These are phyloP conservation scores for Kryptopterus vitreolus DNA, from an alignment of 2,797 vertebrate genomes.

Conservation along the genomic window DNA sequence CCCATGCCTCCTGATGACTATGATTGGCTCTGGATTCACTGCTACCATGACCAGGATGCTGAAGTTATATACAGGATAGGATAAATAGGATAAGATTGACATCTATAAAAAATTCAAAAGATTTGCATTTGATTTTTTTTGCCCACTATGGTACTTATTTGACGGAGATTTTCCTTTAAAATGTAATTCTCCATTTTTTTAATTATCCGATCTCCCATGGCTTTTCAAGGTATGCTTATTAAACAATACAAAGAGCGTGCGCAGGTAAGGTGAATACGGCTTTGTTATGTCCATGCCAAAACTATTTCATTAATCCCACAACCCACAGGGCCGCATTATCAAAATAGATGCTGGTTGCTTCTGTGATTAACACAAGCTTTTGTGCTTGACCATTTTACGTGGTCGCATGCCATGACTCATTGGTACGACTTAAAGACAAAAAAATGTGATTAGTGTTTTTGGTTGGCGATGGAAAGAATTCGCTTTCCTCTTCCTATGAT, in stretches of 20 bases:
- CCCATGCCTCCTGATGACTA: background rate
- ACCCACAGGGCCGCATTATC: background rate
- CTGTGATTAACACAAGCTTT: background rate
- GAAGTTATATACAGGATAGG: background rate
- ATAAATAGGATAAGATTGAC: too few relatives aligned
- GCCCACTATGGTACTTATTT: background rate
- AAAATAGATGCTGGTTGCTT: background rate
- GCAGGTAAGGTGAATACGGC: background rate
- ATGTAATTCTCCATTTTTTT: slow-evolving; percentile 44
- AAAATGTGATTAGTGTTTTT: slow-evolving; percentile 45
- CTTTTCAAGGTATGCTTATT: slow-evolving; percentile 50
- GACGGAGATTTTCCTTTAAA: background rate
- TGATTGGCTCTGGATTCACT: background rate
- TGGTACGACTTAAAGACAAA: slow-evolving; percentile 1
- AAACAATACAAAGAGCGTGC: background rate
- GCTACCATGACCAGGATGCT: background rate
- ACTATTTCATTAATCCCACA: background rate
- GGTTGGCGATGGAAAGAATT: slow-evolving; percentile 41
- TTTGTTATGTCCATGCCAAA: background rate
- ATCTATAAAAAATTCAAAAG: background rate
- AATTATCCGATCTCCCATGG: slow-evolving; percentile 47
- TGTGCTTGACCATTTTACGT: slow-evolving; percentile 19
- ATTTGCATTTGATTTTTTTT: too few relatives aligned
- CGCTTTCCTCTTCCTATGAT: slow-evolving; percentile 27
- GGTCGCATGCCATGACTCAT: slow-evolving; percentile 27